Evolutionary conservation across 2,888 invertebrate genomes (phyloP), one percentile per base, ranked within the genome.

Genomic region (Halictus quadricinctus): DNA sequence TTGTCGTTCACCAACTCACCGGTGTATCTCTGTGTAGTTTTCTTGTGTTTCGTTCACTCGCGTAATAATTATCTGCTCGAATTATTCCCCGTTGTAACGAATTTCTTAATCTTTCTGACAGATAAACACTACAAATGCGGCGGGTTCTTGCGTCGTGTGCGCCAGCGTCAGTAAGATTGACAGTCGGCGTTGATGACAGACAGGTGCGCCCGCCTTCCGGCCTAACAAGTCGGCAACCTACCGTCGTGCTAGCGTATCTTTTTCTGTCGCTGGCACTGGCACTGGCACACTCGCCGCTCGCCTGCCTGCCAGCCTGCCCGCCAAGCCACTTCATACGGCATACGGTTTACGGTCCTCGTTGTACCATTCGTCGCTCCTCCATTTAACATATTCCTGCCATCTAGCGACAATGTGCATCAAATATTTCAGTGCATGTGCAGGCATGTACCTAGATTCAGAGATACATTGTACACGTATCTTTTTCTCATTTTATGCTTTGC

Each of bases 141-240:
- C 87, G 85, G 85, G 89, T 88, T 76, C 85, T 86, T 86, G 87
- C 85, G 77, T 72, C 84, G 87, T 89, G 85, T 87, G 88, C 90
- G 88, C 88, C 84, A 90, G 91, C 91, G 91, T 91, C 91, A 91
- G 88, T 91, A 90, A 88, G 91, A 91, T 91, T 91, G 91, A 91
- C 91, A 91, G 91, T 91, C 91, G 91, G 90, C 91, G 88, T 86
- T 90, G 90, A 90, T 91, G 91, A 91, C 91, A 89, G 91, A 90
- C 91, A 91, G 91, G 91, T 91, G 91, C 91, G 91, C 90, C 89
- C 87, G 85, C 85, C 86, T 90, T 88, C 87, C 85, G 81, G 85
- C 81, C 85, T 86, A 80, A 80, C 81, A 78, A 83, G 84, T 86
- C 86, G 87, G 76, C 86, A 85, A 83, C 80, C 82, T 86, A 81